Conservation (phyloP, 2,888 invertebrate genomes). For the Coelogynopora nodosa region DNA sequence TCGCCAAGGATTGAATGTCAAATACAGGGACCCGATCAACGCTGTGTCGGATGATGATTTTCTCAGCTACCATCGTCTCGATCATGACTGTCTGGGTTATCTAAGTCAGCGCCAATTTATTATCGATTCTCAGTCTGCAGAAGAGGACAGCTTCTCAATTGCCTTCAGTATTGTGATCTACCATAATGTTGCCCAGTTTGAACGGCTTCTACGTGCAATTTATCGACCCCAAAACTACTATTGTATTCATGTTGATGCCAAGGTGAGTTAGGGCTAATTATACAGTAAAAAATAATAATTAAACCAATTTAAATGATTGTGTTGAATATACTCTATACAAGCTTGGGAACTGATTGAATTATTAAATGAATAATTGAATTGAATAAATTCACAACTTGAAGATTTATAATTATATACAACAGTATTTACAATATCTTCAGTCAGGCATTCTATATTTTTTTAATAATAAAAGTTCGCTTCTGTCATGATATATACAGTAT, state of each 20-base stretch:
- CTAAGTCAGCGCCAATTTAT: not conserved
- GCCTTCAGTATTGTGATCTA: not conserved
- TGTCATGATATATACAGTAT: too few relatives aligned
- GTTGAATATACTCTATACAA: too few relatives aligned
- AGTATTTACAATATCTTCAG: too few relatives aligned
- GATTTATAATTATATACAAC: too few relatives aligned
- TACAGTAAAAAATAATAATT: too few relatives aligned
- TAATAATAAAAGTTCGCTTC: too few relatives aligned
- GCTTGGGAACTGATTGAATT: too few relatives aligned
- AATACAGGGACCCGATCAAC: not conserved
- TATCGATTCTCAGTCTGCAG: not conserved
- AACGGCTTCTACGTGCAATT: conserved; percentile 53
- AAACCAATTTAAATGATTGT: too few relatives aligned
- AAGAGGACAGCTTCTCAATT: not conserved
- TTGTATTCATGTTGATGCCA: conserved; percentile 58
- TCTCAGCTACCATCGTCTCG: not conserved
- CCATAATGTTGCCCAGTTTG: conserved; percentile 49
- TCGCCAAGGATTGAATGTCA: not conserved
- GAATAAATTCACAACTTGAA: too few relatives aligned
- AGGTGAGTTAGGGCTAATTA: conserved; percentile 48
- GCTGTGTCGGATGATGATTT: not conserved
- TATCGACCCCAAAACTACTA: conserved; percentile 57
- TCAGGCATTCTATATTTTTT: too few relatives aligned
- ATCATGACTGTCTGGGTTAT: not conserved
- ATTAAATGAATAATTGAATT: too few relatives aligned